phyloP scores from a whole-genome alignment of 2,888 invertebrate species.

The Dinocampus coccinellae region DNA sequence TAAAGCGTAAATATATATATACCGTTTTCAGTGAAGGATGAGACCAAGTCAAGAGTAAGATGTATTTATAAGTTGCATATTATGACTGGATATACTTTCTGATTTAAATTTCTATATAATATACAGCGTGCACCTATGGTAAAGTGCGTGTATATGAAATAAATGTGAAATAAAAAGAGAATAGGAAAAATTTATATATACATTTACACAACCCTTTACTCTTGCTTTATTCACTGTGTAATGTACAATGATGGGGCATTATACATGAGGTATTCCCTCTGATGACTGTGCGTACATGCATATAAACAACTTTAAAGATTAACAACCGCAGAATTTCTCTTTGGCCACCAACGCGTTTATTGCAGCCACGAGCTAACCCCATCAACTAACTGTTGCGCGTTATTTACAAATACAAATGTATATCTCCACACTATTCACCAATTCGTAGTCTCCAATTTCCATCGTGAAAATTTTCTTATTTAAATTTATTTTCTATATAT shows the following conservation, averaged over 20 bases:
- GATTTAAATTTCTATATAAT: too few species aligned
- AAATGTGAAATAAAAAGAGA: too few species aligned
- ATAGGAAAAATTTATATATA: neutral
- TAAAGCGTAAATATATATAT: neutral
- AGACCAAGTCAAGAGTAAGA: too few species aligned
- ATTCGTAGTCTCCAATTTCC: neutral
- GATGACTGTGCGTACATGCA: conserved; percentile 8
- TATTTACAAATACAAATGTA: neutral
- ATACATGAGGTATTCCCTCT: neutral
- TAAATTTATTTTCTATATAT: neutral
- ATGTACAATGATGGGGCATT: neutral
- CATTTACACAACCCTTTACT: neutral
- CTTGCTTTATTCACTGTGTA: neutral
- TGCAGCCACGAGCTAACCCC: conserved; percentile 9
- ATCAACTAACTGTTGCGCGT: neutral
- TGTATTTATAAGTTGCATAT: too few species aligned
- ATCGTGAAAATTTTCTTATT: neutral
- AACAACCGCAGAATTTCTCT: conserved; percentile 49
- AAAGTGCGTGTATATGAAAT: too few species aligned
- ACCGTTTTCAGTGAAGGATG: too few species aligned
- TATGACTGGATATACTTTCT: too few species aligned
- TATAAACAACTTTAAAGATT: conserved; percentile 32
- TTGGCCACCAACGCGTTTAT: conserved; percentile 32
- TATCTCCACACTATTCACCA: neutral
- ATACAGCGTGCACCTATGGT: too few species aligned